A percentile compares a stretch with the other conserved stretches of the same genome.
phyloP scores from a whole-genome alignment of 2,797 vertebrate genomes.

The Oceanodroma leucorhoa region DNA sequence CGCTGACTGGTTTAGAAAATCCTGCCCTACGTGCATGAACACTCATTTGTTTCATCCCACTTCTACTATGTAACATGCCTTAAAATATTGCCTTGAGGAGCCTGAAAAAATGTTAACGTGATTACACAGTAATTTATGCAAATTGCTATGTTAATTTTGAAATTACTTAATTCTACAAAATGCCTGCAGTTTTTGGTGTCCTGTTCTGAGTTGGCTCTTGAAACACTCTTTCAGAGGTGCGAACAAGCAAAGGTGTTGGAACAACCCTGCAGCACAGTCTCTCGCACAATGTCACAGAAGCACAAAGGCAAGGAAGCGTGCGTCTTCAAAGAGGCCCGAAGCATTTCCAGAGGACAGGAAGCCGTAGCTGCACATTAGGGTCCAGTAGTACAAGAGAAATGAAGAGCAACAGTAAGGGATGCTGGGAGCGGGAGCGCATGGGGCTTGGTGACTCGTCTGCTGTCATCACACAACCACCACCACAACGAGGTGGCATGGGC shows the following conservation, averaged over 20 bases:
- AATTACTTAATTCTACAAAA: conserved; percentile 31
- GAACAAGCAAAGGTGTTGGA: neutral
- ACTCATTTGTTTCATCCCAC: neutral
- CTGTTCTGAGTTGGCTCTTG: neutral
- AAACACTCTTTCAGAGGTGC: neutral
- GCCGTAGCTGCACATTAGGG: accelerated
- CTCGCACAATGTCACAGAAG: neutral
- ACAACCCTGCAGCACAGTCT: neutral
- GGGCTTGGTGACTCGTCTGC: neutral
- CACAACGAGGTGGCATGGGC: accelerated
- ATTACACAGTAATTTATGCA: conserved; percentile 30
- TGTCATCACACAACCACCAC: neutral
- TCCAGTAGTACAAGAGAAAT: neutral
- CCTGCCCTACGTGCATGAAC: neutral
- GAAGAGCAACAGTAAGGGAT: neutral
- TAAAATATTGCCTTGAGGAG: conserved; percentile 30
- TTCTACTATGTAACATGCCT: conserved; percentile 13
- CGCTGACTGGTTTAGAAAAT: neutral
- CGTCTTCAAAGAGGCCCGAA: accelerated
- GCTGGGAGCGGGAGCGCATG: accelerated
- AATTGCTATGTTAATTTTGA: conserved; percentile 19
- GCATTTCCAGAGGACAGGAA: neutral
- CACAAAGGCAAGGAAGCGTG: neutral
- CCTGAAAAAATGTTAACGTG: conserved; percentile 2
- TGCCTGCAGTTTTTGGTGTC: neutral